Percentiles rank a stretch among this genome's conserved stretches.
phyloP scores from a whole-genome alignment of 2,797 vertebrate genomes.

The Anolis apletophallus region DNA sequence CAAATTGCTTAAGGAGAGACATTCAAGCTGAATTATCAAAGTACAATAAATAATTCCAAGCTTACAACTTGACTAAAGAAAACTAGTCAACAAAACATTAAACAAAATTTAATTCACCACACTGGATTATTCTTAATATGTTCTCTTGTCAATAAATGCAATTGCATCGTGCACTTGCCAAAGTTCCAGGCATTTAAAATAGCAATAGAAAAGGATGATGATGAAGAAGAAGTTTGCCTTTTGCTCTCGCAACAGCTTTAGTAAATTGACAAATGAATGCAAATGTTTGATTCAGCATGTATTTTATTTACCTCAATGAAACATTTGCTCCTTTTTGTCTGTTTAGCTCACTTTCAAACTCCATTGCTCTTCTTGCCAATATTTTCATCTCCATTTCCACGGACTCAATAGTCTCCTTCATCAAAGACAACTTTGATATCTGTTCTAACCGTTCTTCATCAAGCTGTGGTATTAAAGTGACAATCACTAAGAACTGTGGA shows the following conservation, averaged over 20 bases:
- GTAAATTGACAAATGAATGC: neutral
- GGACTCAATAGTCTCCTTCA: constrained; percentile 78
- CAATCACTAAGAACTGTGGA: constrained; percentile 19
- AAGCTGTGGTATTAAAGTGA: constrained; percentile 75
- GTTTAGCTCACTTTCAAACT: constrained; percentile 78
- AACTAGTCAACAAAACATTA: neutral
- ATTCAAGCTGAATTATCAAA: neutral
- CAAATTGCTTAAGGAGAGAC: neutral
- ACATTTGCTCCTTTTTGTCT: constrained; percentile 77
- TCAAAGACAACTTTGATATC: constrained; percentile 74
- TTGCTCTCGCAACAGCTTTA: neutral
- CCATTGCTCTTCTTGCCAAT: constrained; percentile 74
- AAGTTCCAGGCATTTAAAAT: neutral
- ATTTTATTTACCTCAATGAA: constrained; percentile 79
- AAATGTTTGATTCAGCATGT: constrained; percentile 37
- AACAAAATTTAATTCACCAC: neutral
- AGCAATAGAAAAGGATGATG: neutral
- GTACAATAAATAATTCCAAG: neutral
- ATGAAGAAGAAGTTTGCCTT: neutral
- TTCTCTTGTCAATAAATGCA: neutral
- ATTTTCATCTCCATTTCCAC: constrained; percentile 82
- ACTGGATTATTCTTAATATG: neutral
- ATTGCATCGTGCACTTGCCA: neutral
- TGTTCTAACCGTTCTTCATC: constrained; percentile 81
- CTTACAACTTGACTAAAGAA: neutral